Evolutionary conservation across 1,140 invertebrate genomes (phyloP).

Genomic region (Danaus plexippus): DNA sequence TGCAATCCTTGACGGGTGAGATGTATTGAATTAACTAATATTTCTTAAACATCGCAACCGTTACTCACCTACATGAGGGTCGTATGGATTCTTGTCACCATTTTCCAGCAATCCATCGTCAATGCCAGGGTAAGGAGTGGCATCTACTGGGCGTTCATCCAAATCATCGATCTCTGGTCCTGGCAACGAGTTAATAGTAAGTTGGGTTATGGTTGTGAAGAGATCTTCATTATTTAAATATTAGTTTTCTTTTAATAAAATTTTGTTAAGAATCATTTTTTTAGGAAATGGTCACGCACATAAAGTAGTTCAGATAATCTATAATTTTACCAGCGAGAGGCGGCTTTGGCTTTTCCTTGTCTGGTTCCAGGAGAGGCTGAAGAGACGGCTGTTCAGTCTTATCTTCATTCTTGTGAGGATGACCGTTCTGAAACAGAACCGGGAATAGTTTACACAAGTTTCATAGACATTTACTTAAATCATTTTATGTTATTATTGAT

Average conservation of each 20-base stretch:
- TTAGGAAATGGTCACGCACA: background rate
- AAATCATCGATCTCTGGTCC: slow-evolving; percentile 56
- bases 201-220: background rate
- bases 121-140: slow-evolving; percentile 39
- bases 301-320: background rate
- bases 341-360: slow-evolving; percentile 31
- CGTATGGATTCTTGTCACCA: slow-evolving; percentile 21
- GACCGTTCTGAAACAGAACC: slow-evolving; percentile 13
- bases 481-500: no score
- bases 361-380: slow-evolving; percentile 48
- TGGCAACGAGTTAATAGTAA: slow-evolving; percentile 15
- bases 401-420: slow-evolving; percentile 7
- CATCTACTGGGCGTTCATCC: slow-evolving; percentile 28
- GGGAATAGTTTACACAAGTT: no score
- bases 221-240: background rate
- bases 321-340: slow-evolving; percentile 42
- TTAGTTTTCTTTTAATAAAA: background rate
- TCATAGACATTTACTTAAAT: no score
- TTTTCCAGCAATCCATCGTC: slow-evolving; percentile 52
- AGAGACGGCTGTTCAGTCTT: slow-evolving; percentile 15
- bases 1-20: no score
- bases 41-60: no score
- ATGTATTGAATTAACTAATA: no score
- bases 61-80: slow-evolving; percentile 19
- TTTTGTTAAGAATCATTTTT: background rate